Percentiles rank a stretch among this genome's conserved stretches.
Conservation (phyloP, 2,888 invertebrate species). For the Aphidoletes aphidimyza region DNA sequence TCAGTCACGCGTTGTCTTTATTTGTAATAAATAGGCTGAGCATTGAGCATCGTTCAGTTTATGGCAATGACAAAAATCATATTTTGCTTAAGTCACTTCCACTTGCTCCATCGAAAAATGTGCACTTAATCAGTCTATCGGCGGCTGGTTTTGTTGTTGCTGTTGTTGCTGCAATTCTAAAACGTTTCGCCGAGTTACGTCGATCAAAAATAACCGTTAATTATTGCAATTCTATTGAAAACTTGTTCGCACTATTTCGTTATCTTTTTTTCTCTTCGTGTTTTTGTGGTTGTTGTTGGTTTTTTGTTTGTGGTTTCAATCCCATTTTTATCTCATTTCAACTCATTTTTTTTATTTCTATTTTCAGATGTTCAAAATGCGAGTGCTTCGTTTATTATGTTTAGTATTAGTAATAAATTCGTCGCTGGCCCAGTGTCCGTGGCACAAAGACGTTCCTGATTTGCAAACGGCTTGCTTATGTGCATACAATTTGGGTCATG, state of each 20-base stretch:
- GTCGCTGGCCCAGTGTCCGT: constrained; percentile 80
- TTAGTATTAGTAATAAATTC: constrained; percentile 57
- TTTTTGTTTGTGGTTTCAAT: not conserved
- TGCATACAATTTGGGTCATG: constrained; percentile 85
- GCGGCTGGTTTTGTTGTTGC: too few relatives aligned
- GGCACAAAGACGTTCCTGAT: constrained; percentile 79
- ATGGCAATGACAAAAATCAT: constrained; percentile 26
- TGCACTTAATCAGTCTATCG: not conserved
- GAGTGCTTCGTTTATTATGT: constrained; percentile 53
- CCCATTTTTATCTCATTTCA: not conserved
- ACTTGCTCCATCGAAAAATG: not conserved
- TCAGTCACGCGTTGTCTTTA: not conserved
- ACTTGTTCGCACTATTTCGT: not conserved
- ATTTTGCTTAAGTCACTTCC: not conserved
- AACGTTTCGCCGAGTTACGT: not conserved
- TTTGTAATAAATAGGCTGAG: not conserved
- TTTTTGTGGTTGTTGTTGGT: not conserved
- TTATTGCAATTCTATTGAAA: not conserved
- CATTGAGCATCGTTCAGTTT: not conserved
- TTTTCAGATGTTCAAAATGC: constrained; percentile 55
- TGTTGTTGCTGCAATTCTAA: not conserved
- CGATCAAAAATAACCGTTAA: constrained; percentile 14
- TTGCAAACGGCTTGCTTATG: constrained; percentile 88
- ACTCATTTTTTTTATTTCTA: not conserved
- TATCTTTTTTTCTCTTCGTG: not conserved